Evolutionary conservation across 2,888 invertebrate species (phyloP).

Genomic region (Onchidella celtica): DNA sequence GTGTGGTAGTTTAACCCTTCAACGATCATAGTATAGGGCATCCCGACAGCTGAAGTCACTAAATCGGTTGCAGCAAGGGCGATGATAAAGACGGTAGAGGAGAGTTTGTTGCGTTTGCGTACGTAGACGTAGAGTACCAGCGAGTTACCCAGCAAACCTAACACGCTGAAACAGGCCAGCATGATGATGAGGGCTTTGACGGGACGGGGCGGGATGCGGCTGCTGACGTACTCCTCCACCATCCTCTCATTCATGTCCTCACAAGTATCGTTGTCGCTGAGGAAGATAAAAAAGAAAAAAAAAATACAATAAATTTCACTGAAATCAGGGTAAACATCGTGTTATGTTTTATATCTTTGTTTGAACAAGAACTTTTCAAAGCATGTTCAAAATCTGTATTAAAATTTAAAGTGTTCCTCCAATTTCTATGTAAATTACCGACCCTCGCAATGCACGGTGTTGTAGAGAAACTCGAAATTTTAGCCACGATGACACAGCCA

Average conservation of each 20-base stretch:
- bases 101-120: slow-evolving; percentile 69
- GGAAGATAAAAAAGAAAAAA: not conserved
- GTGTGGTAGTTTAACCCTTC: slow-evolving; percentile 61
- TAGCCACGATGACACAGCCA: too few species aligned
- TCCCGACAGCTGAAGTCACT: slow-evolving; percentile 58
- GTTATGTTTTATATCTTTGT: too few species aligned
- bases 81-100: slow-evolving; percentile 70
- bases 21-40: slow-evolving; percentile 60
- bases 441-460: too few species aligned
- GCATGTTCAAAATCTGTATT: too few species aligned
- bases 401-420: too few species aligned
- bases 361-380: too few species aligned
- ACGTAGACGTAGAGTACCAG: slow-evolving; percentile 77
- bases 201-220: slow-evolving; percentile 29
- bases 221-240: slow-evolving; percentile 6
- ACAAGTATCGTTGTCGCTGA: not conserved
- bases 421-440: too few species aligned
- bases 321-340: too few species aligned
- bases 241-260: not conserved
- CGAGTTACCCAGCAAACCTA: slow-evolving; percentile 74
- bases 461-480: too few species aligned
- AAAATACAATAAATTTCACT: too few species aligned
- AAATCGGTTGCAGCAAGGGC: slow-evolving; percentile 61
- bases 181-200: slow-evolving; percentile 55
- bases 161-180: slow-evolving; percentile 54